Evolutionary conservation across 2,113 vertebrate species (phyloP), one percentile per base, ranked within the genome.

Genomic region (Lampris incognitus): DNA sequence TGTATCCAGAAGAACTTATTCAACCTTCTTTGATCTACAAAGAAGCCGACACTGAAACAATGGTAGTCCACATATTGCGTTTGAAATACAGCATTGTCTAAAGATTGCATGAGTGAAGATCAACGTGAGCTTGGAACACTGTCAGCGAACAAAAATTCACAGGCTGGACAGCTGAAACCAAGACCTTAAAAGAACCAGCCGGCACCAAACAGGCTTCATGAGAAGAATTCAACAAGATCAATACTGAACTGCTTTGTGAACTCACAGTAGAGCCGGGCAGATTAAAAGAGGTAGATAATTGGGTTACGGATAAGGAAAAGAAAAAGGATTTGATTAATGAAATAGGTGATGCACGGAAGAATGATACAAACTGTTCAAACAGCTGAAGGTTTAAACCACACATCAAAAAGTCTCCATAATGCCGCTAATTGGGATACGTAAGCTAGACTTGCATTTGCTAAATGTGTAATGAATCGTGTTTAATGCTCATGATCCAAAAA

Each of bases 171-270:
- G 69, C 49, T 74, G 49, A 69, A 9, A 54, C 41, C 41, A 69
- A 67, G 78, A 68, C 62, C 61, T 76, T 24, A 72, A 62, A 24
- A 58, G 61, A 62, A 71, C 73, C 72, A 42, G 60, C 10, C 40
- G 24, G 66, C 54, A 63, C 38, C 62, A 73, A 86, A 76, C 69
- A 4, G 44, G 66, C 70, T 82, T 71, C 81, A 77, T 87, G 87
- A 90, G 87, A 86, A 88, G 79, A 89, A 81, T 83, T 86, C 85
- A 44, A 63, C 41, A 40, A 69, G 83, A 91, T 92, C 90, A 69
- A 91, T 92, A 81, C 48, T 70, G 81, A 83, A 86, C 80, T 87
- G 78, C 70, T 39, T 61, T 62, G 82, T 88, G 85, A 91, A 81
- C 85, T 74, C 78, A 56, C 86, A 74, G 71, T 44, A 80, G 82